Percentiles rank a stretch among this genome's conserved stretches.
Evolutionary conservation across 2,888 invertebrate species (phyloP).

Genomic region (Leptinotarsa rubiginosa): DNA sequence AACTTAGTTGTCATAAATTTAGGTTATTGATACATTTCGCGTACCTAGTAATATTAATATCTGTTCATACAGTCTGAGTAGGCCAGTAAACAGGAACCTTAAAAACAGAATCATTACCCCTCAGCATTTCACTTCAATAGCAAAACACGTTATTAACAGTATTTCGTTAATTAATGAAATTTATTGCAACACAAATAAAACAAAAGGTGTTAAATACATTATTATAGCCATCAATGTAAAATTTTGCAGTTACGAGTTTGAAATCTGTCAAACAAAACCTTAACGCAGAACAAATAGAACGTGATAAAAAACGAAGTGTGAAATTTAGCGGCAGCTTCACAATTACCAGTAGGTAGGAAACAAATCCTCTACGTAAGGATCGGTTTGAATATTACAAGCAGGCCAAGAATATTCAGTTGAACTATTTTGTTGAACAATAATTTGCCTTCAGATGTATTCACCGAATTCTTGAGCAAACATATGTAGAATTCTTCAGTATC

Average conservation of each 20-base stretch:
- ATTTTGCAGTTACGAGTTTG: slow-evolving; percentile 23
- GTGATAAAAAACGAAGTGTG: slow-evolving; percentile 27
- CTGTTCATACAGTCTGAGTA: too few relatives aligned
- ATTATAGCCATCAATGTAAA: slow-evolving; percentile 23
- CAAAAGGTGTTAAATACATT: slow-evolving; percentile 34
- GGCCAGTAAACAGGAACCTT: neutral
- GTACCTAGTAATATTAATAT: too few relatives aligned
- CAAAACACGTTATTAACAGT: slow-evolving; percentile 25
- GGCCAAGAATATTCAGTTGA: neutral
- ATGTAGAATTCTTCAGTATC: too few relatives aligned
- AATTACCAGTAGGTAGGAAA: slow-evolving; percentile 20
- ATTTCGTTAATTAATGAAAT: slow-evolving; percentile 34
- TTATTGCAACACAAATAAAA: slow-evolving; percentile 37
- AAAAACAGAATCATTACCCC: neutral
- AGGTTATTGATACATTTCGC: too few relatives aligned
- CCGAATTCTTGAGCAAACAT: too few relatives aligned
- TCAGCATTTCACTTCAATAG: neutral
- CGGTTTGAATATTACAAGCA: neutral
- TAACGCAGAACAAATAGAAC: slow-evolving; percentile 15
- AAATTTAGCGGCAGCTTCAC: slow-evolving; percentile 20
- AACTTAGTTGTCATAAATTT: too few relatives aligned
- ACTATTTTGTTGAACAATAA: too few relatives aligned
- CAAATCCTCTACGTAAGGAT: neutral
- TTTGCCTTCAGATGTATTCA: too few relatives aligned
- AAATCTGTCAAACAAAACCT: slow-evolving; percentile 19